Evolutionary conservation across 2,888 invertebrate species (phyloP), one percentile per base, ranked within the genome.

Genomic region (Ennomos fuscantarius): DNA sequence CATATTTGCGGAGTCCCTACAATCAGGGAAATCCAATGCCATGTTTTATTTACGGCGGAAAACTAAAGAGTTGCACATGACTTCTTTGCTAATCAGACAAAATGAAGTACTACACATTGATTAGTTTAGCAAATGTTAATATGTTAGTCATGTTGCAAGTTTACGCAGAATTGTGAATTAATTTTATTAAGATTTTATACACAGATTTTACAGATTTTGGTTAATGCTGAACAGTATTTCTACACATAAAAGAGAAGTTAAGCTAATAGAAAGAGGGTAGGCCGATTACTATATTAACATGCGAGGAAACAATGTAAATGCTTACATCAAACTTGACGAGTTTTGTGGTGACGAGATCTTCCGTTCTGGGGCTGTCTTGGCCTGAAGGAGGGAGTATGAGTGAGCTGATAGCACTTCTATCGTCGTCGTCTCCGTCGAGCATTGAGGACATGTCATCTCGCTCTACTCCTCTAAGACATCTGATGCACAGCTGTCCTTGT

Each of bases 401-500:
- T 2, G 93, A 93, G 70, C 93, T 93, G 66, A 95, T 93, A 71
- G 95, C 94, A 68, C 94, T 95, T 63, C 94, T 92, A 72, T 95
- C 95, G 68, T 96, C 95, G 68, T 95, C 96, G 68, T 96, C 96
- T 32, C 94, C 95, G 57, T 94, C 95, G 50, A 95, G 89, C 77
- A 95, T 94, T 15, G 95, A 94, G 2, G 94, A 94, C 80, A 94
- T 93, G 69, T 95, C 94, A 65, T 95, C 95, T 43, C 88, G 73
- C 60, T 90, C 90, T 55, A 95, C 93, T 44, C 94, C 95, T 60
- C 96, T 93, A 50, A 97, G 92, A 81, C 97, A 97, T 73, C 96
- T 94, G 72, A 95, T 95, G 84, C 97, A 97, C 74, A 97, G 93
- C 77, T 96, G 96, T 9, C 96, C 97, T 93, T 96, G 96, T 78